Percentiles rank a stretch among this genome's conserved stretches.
Evolutionary conservation across 2,797 vertebrate genomes (phyloP).

Genomic region (Aeoliscus strigatus): DNA sequence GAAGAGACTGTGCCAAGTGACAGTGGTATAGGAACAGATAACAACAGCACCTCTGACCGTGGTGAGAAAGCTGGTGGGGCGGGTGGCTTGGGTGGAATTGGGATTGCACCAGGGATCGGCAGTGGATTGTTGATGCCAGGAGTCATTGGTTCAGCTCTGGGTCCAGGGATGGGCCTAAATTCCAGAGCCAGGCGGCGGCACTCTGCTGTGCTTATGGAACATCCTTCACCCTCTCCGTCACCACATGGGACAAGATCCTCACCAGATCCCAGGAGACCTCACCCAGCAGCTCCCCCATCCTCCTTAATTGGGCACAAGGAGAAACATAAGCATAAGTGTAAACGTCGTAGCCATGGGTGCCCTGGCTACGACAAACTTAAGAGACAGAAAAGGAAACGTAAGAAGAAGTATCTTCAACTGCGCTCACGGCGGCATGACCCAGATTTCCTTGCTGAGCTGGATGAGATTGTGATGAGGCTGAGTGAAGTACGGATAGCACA

Average conservation of each 20-base stretch:
- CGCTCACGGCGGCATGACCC: constrained; percentile 88
- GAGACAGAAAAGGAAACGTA: constrained; percentile 94
- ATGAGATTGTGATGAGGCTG: constrained; percentile 87
- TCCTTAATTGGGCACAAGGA: constrained; percentile 85
- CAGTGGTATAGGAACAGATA: constrained; percentile 96
- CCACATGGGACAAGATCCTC: constrained; percentile 72
- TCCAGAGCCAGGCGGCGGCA: constrained; percentile 85
- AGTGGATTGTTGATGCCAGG: constrained; percentile 77
- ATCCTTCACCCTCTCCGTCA: constrained; percentile 81
- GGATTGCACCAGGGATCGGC: constrained; percentile 61
- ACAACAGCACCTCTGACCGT: constrained; percentile 97
- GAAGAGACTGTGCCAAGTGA: constrained; percentile 96
- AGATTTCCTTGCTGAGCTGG: constrained; percentile 90
- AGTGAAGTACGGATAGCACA: constrained; percentile 93
- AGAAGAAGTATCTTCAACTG: constrained; percentile 95
- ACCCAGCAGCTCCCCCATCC: constrained; percentile 67
- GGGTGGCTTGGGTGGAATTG: constrained; percentile 65
- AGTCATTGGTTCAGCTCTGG: constrained; percentile 71
- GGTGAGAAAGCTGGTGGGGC: constrained; percentile 84
- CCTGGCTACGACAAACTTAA: constrained; percentile 94
- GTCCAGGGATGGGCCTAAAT: constrained; percentile 75
- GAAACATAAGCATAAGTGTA: constrained; percentile 98
- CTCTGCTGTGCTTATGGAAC: constrained; percentile 81
- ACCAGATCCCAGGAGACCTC: constrained; percentile 71
- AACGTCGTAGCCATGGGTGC: constrained; percentile 89